Evolutionary conservation across 2,888 invertebrate species (phyloP).

Genomic region (Trichogramma dendrolimi): DNA sequence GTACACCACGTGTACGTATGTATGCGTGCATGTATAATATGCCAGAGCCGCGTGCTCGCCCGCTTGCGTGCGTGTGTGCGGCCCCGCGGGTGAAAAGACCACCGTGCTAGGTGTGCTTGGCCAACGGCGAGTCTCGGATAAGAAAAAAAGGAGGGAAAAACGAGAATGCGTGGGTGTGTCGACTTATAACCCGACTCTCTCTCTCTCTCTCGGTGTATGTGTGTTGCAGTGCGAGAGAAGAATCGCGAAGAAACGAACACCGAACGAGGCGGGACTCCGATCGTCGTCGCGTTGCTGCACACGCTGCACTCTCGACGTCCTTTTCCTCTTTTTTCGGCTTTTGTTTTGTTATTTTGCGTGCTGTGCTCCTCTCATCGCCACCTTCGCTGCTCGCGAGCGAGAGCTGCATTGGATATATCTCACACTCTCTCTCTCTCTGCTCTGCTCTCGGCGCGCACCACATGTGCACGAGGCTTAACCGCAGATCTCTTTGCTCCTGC

Average conservation of each 20-base stretch:
- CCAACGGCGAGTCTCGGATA: not conserved
- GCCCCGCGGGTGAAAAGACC: too few relatives aligned
- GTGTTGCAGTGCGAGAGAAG: too few relatives aligned
- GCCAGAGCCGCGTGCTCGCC: too few relatives aligned
- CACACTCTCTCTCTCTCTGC: constrained; percentile 36
- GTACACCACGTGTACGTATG: too few relatives aligned
- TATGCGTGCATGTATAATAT: too few relatives aligned
- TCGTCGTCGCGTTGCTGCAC: constrained; percentile 46
- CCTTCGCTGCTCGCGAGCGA: constrained; percentile 35
- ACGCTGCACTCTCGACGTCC: constrained; percentile 26
- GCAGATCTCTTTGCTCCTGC: too few relatives aligned
- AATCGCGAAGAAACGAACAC: too few relatives aligned
- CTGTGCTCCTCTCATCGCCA: constrained; percentile 43
- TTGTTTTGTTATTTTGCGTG: too few relatives aligned
- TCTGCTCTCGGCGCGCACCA: constrained; percentile 3
- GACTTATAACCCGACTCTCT: constrained; percentile 4
- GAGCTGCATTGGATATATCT: constrained; percentile 45
- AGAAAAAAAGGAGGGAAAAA: constrained; percentile 28
- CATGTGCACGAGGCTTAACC: too few relatives aligned
- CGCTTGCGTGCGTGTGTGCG: not conserved
- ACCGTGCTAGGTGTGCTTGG: too few relatives aligned
- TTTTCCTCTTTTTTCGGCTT: too few relatives aligned
- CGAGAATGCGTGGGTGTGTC: constrained; percentile 47
- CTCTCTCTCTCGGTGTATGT: too few relatives aligned
- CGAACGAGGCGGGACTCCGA: constrained; percentile 44